Percentiles rank a stretch among this genome's conserved stretches.
phyloP scores from a whole-genome alignment of 2,113 vertebrate species.

The Mobula hypostoma region DNA sequence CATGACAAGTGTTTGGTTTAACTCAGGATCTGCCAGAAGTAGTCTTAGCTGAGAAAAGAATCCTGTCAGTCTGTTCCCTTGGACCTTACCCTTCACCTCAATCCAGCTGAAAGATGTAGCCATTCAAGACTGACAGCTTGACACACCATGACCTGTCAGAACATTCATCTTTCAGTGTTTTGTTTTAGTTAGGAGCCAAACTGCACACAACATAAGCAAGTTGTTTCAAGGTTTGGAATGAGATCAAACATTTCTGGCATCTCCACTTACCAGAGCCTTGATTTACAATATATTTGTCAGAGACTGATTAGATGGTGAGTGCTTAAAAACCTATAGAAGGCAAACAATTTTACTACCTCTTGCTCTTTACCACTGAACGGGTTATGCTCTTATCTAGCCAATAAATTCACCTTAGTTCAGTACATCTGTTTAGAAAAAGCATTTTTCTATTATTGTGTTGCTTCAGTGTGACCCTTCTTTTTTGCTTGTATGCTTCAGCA shows the following conservation, averaged over 20 bases:
- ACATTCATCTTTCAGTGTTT: conserved; percentile 88
- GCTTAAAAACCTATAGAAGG: conserved; percentile 75
- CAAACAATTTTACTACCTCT: conserved; percentile 56
- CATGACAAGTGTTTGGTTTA: conserved; percentile 84
- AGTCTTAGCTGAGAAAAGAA: conserved; percentile 59
- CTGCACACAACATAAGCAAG: conserved; percentile 84
- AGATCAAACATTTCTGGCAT: conserved; percentile 84
- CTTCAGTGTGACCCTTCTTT: conserved; percentile 82
- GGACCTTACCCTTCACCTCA: conserved; percentile 63
- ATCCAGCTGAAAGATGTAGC: conserved; percentile 87
- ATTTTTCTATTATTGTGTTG: conserved; percentile 52
- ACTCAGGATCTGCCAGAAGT: conserved; percentile 68
- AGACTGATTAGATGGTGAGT: conserved; percentile 74
- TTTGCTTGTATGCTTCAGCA: conserved; percentile 90
- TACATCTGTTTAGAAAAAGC: conserved; percentile 25
- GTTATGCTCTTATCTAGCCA: conserved; percentile 23
- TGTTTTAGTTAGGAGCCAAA: conserved; percentile 83
- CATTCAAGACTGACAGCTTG: conserved; percentile 91
- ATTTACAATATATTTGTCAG: conserved; percentile 84
- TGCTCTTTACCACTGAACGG: conserved; percentile 41
- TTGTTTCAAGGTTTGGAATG: conserved; percentile 85
- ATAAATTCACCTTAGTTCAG: conserved; percentile 28
- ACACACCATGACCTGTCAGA: conserved; percentile 88
- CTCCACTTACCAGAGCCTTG: conserved; percentile 75
- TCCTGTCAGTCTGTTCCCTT: conserved; percentile 63